phyloP scores from a whole-genome alignment of 2,797 vertebrate species.

The Myioborus melanocephalus region DNA sequence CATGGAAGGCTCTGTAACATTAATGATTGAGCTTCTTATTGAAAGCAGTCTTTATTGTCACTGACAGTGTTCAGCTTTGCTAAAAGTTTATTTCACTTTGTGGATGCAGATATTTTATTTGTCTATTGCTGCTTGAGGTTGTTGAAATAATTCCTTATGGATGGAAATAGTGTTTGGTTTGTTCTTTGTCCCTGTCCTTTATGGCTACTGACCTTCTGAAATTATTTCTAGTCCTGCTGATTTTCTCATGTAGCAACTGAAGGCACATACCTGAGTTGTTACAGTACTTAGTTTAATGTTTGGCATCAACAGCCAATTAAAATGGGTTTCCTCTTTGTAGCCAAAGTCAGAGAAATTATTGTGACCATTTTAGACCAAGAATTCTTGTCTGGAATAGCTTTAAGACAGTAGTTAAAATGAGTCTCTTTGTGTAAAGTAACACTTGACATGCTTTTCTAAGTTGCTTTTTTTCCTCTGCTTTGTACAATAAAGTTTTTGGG shows the following conservation, averaged over 20 bases:
- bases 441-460: neutral
- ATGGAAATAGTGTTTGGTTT: neutral
- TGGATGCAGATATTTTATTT: neutral
- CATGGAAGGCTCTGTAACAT: neutral
- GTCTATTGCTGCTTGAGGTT: neutral
- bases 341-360: neutral
- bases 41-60: neutral
- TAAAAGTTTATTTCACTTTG: neutral
- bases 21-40: neutral
- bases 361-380: neutral
- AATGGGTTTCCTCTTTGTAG: neutral
- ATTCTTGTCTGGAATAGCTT: neutral
- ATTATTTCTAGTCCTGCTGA: neutral
- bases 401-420: neutral
- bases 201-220: neutral
- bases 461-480: neutral
- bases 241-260: neutral
- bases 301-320: neutral
- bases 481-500: accelerated
- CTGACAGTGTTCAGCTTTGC: neutral
- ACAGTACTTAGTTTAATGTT: neutral
- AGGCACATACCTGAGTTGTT: neutral
- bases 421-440: neutral
- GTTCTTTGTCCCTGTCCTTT: neutral
- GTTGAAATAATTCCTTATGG: neutral